A percentile compares a stretch with the other conserved stretches of the same genome.
phyloP scores from a whole-genome alignment of 2,797 vertebrate species.

The Amblyraja radiata region DNA sequence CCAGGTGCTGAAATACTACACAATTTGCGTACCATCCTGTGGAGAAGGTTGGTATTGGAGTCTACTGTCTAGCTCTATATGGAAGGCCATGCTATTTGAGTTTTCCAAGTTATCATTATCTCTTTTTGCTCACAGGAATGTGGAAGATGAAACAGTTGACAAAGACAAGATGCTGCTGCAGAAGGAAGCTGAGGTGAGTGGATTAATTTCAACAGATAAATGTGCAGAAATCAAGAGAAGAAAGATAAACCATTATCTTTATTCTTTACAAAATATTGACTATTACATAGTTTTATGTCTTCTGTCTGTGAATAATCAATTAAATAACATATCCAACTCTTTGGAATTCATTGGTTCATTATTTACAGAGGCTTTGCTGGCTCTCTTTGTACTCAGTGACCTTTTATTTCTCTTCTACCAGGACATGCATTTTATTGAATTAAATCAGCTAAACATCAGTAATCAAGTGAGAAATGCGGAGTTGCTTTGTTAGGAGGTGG shows the following conservation, averaged over 20 bases:
- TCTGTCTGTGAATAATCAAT: not conserved
- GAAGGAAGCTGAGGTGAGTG: constrained; percentile 82
- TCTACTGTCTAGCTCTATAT: not conserved
- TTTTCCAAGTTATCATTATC: not conserved
- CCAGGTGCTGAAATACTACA: not conserved
- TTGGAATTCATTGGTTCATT: not conserved
- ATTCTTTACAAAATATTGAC: not conserved
- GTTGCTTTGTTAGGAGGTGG: not conserved
- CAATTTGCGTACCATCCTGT: not conserved
- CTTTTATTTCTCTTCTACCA: not conserved
- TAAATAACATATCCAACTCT: not conserved
- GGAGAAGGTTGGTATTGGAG: not conserved
- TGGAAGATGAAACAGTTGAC: constrained; percentile 80
- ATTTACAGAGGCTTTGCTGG: not conserved
- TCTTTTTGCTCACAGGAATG: constrained; percentile 56
- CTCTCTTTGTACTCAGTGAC: too few species aligned
- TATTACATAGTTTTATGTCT: not conserved
- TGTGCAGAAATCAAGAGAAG: not conserved
- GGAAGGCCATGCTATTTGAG: not conserved
- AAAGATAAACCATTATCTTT: not conserved
- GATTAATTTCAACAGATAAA: not conserved
- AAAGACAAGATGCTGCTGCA: constrained; percentile 88
- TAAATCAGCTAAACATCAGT: not conserved
- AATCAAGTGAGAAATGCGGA: too few species aligned
- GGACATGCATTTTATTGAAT: not conserved